A percentile compares a stretch with the other conserved stretches of the same genome.
Conservation (phyloP, 2,888 invertebrate species). For the Drosophila emarginata region DNA sequence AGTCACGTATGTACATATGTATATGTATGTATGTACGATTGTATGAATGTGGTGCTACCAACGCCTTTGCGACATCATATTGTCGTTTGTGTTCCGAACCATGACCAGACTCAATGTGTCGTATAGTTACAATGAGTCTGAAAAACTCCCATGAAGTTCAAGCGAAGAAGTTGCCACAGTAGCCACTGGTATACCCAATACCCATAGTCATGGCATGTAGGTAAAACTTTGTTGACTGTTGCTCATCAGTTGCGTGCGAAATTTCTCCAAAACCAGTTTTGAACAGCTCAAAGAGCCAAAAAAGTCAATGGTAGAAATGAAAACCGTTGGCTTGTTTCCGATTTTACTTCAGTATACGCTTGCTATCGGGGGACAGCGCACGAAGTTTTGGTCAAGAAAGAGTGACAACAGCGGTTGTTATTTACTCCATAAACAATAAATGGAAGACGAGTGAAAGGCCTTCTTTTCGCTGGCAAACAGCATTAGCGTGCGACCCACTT, state of each 20-base stretch:
- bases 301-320: slow-evolving; percentile 16
- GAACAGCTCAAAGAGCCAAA: slow-evolving; percentile 8
- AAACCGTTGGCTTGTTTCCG: slow-evolving; percentile 11
- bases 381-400: slow-evolving; percentile 3
- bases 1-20: neutral
- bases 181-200: neutral
- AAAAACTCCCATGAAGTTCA: slow-evolving; percentile 24
- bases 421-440: neutral
- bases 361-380: slow-evolving; percentile 12
- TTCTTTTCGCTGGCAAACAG: slow-evolving; percentile 3
- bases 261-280: slow-evolving; percentile 34
- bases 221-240: slow-evolving; percentile 6
- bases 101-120: slow-evolving; percentile 35
- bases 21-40: neutral
- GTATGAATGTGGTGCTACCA: neutral
- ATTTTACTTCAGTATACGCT: slow-evolving; percentile 15
- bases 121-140: slow-evolving; percentile 2
- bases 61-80: slow-evolving; percentile 9
- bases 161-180: slow-evolving; percentile 12
- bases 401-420: slow-evolving; percentile 5
- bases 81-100: slow-evolving; percentile 28
- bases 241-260: slow-evolving; percentile 18
- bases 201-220: neutral
- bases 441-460: slow-evolving; percentile 16
- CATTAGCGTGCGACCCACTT: slow-evolving; percentile 13